Percentiles rank a stretch among this genome's conserved stretches.
phyloP scores from a whole-genome alignment of 2,888 invertebrate genomes.

The Drosophila subsilvestris region DNA sequence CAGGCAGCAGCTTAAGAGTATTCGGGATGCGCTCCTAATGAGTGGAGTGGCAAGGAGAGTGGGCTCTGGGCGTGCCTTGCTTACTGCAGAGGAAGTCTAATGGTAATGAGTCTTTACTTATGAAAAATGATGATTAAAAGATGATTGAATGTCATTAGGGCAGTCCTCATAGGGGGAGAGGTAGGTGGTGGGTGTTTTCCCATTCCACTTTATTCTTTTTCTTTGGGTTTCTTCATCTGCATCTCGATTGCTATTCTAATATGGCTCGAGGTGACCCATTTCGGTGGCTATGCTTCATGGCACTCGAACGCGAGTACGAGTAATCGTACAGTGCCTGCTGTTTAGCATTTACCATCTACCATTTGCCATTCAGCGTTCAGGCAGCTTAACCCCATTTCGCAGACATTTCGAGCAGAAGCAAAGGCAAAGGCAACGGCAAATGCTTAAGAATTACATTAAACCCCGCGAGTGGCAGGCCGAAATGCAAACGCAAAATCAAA shows the following conservation, averaged over 20 bases:
- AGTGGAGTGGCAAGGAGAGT: conserved; percentile 7
- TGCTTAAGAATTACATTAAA: conserved; percentile 66
- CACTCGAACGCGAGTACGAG: conserved; percentile 14
- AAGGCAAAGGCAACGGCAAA: conserved; percentile 27
- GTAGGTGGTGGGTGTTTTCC: too few species aligned
- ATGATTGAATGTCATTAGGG: background rate
- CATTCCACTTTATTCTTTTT: too few species aligned
- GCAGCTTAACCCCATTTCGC: conserved; percentile 67
- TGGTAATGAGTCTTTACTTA: background rate
- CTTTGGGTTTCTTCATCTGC: background rate
- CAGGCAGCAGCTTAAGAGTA: conserved; percentile 36
- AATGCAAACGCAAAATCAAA: conserved; percentile 66
- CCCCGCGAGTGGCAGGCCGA: conserved; percentile 62
- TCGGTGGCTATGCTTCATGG: conserved; percentile 34
- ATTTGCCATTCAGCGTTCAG: conserved; percentile 43
- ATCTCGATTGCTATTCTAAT: conserved; percentile 7
- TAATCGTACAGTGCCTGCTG: conserved; percentile 28
- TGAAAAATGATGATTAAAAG: background rate
- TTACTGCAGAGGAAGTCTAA: conserved; percentile 2
- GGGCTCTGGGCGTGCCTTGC: background rate
- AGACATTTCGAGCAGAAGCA: conserved; percentile 52
- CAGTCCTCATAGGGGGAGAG: background rate
- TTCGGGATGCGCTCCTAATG: conserved; percentile 30
- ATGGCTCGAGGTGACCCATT: conserved; percentile 36
- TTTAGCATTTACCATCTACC: conserved; percentile 38